Base-by-base conservation (phyloP, 2,797 vertebrate species). In the Geotrypetes seraphini region DNA sequence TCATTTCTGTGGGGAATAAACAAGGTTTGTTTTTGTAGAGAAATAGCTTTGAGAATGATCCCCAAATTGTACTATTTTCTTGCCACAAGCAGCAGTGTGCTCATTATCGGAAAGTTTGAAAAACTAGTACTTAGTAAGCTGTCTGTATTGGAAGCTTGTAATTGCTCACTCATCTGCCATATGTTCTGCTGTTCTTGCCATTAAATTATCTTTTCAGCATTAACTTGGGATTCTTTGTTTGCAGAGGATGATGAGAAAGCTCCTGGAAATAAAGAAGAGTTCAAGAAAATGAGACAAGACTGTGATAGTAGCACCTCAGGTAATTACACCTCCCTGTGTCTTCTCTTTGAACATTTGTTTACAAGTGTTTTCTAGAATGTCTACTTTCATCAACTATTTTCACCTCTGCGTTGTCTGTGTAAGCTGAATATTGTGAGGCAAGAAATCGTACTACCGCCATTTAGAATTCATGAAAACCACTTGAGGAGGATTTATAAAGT, bases 401-500 rank as follows among this genome's bases (percentile, higher is more conserved):
- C 45, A 32, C 37, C 51, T 37, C 51, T n/a, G 57, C 37, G 37
- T 43, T 57, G 52, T 37, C 42, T 53, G 31, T 55, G 64, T 43
- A 35, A 45, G 42, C 46, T 18, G 36, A 42, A 12, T 65, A 31
- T 63, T 40, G 57, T 51, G 49, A 43, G 40, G 64, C 65, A 62
- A 63, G 40, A 52, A 58, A 71, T 59, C 70, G 74, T 66, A 72
- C 81, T 71, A 71, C 58, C 35, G 52, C 69, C 72, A 78, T 75
- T 85, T 85, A 85, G 72, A 73, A 81, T 85, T 78, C 81, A 76
- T 67, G 73, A 62, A 79, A 83, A 78, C 72, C 75, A 73, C 86
- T 77, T 66, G 85, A 90, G 89, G 88, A 76, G 88, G 89, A 89
- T 90, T 91, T 91, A 88, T 87, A 94, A 95, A 92, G 85, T 91